Conservation (phyloP, 2,113 vertebrate genomes). For the Erpornis zantholeuca region DNA sequence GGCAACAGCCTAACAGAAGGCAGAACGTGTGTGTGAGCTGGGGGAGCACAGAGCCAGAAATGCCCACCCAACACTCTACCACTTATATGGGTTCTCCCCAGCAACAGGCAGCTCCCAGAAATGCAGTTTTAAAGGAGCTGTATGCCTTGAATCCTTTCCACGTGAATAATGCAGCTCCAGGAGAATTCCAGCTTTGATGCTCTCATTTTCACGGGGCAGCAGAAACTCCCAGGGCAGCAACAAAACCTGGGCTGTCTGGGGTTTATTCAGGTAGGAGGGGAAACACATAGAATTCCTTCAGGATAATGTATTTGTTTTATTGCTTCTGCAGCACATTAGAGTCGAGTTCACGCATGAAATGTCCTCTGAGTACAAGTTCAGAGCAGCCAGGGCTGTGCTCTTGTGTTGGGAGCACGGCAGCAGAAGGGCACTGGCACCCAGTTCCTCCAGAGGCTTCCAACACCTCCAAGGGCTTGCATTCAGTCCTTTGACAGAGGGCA, state of each 20-base stretch:
- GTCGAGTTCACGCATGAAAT: accelerated
- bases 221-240: background rate
- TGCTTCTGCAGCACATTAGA: background rate
- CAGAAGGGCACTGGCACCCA: background rate
- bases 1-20: background rate
- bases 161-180: accelerated
- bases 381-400: background rate
- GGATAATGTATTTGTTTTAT: background rate
- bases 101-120: background rate
- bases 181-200: background rate
- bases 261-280: background rate
- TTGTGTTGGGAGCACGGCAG: accelerated
- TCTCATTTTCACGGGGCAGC: background rate
- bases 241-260: background rate
- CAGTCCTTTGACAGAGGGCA: background rate
- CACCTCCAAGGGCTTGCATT: background rate
- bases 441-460: background rate
- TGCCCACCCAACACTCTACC: background rate
- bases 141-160: background rate
- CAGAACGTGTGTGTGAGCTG: background rate
- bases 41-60: background rate
- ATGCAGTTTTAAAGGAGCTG: background rate
- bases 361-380: background rate
- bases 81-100: background rate
- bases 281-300: background rate